These are phyloP conservation scores for Perca schrenkii DNA, from an alignment of 2,113 vertebrate genomes.

Conservation along the genomic window DNA sequence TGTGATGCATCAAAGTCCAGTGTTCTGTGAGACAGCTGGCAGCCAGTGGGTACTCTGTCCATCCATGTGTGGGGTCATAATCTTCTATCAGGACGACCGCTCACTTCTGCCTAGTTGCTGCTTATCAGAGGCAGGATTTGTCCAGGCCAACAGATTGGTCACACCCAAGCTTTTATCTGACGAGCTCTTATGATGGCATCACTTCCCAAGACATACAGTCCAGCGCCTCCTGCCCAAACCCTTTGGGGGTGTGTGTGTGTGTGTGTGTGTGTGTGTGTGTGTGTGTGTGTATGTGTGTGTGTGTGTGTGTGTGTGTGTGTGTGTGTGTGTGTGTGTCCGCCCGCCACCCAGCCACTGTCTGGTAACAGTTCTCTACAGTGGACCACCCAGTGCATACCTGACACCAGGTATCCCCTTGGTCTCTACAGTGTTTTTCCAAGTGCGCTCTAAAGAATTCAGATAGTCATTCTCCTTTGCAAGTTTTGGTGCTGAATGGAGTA, in stretches of 20 bases:
- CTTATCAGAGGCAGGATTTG: slow-evolving; percentile 45
- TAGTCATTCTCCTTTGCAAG: too few relatives aligned
- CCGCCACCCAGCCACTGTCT: neutral
- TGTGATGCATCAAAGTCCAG: slow-evolving; percentile 5
- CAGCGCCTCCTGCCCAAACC: slow-evolving; percentile 26
- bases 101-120: slow-evolving; percentile 29
- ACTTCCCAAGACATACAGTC: slow-evolving; percentile 18
- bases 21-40: slow-evolving; percentile 18
- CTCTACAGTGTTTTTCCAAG: neutral
- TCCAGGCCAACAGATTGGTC: slow-evolving; percentile 51
- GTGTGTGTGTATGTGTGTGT: too few relatives aligned
- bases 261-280: too few relatives aligned
- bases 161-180: slow-evolving; percentile 55
- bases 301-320: neutral
- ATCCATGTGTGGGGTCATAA: slow-evolving; percentile 40
- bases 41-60: neutral
- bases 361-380: neutral
- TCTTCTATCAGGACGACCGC: slow-evolving; percentile 18
- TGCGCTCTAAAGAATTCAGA: too few relatives aligned
- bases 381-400: neutral
- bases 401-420: neutral
- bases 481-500: too few relatives aligned
- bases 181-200: slow-evolving; percentile 50
- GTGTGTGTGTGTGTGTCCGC: too few relatives aligned
- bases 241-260: neutral